Percentiles rank a stretch among this genome's conserved stretches.
These are phyloP conservation scores for Rhogogaster chlorosoma DNA, from an alignment of 2,888 invertebrate species.

Conservation along the genomic window DNA sequence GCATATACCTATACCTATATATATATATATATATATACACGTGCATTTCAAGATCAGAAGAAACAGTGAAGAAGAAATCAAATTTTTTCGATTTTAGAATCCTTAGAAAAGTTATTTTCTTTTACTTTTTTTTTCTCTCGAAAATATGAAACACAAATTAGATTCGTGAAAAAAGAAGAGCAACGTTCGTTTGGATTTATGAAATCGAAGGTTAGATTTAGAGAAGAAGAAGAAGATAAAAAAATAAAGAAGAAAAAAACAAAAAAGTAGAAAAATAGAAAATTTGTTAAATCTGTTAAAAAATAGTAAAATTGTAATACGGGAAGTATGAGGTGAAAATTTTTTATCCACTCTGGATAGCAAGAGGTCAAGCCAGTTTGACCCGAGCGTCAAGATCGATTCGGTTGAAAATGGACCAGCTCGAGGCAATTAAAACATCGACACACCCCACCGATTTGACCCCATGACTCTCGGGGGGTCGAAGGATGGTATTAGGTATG, in stretches of 20 bases:
- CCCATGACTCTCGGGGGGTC: slow-evolving; percentile 26
- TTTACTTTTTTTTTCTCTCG: too few species aligned
- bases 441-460: slow-evolving; percentile 48
- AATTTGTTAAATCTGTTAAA: background rate
- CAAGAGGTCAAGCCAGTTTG: slow-evolving; percentile 27
- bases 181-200: too few species aligned
- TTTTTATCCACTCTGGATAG: background rate
- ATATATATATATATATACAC: background rate
- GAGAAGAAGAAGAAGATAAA: background rate
- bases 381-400: slow-evolving; percentile 45
- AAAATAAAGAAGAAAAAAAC: background rate
- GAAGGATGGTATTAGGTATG: background rate
- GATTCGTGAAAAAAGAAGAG: too few species aligned
- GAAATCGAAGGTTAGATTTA: too few species aligned
- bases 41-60: background rate
- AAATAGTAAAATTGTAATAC: background rate
- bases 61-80: background rate
- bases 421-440: slow-evolving; percentile 44
- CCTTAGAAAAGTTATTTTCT: background rate
- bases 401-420: slow-evolving; percentile 35
- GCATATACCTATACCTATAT: background rate
- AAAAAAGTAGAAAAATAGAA: background rate
- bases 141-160: too few species aligned
- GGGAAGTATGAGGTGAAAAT: background rate
- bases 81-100: background rate